phyloP scores from a whole-genome alignment of 2,888 invertebrate species.

The Leptopilina syphax region DNA sequence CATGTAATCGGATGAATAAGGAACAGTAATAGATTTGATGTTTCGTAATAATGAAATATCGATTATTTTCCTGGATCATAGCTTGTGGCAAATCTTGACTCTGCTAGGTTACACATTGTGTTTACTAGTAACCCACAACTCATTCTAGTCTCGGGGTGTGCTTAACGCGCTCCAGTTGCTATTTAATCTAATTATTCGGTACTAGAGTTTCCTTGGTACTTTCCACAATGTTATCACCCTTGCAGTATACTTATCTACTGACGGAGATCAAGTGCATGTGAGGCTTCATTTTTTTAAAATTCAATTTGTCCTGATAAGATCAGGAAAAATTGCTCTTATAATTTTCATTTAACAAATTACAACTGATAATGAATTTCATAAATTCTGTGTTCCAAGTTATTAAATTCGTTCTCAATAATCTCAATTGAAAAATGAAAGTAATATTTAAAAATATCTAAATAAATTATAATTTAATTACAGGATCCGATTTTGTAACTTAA shows the following conservation, averaged over 20 bases:
- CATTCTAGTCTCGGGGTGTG: constrained; percentile 40
- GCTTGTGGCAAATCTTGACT: constrained; percentile 40
- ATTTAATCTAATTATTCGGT: constrained; percentile 67
- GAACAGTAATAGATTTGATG: neutral
- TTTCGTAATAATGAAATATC: constrained; percentile 7
- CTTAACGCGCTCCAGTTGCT: constrained; percentile 64
- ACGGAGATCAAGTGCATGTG: neutral
- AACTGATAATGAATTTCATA: too few relatives aligned
- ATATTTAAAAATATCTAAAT: neutral
- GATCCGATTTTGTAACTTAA: neutral
- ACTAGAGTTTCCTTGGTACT: constrained; percentile 43
- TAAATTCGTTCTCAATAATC: too few relatives aligned
- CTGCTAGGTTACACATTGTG: constrained; percentile 28
- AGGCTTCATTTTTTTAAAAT: neutral
- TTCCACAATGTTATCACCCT: constrained; percentile 46
- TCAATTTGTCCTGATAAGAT: neutral
- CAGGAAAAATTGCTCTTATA: neutral
- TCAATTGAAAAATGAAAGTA: too few relatives aligned
- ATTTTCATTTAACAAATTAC: neutral
- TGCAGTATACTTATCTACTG: constrained; percentile 1
- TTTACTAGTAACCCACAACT: constrained; percentile 35
- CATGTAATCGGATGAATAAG: too few relatives aligned
- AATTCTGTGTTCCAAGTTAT: too few relatives aligned
- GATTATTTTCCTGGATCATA: constrained; percentile 28
- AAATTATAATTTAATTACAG: constrained; percentile 1